Percentiles rank a stretch among this genome's conserved stretches.
These are phyloP conservation scores for Echeneis naucrates DNA, from an alignment of 2,797 vertebrate species.

Conservation along the genomic window DNA sequence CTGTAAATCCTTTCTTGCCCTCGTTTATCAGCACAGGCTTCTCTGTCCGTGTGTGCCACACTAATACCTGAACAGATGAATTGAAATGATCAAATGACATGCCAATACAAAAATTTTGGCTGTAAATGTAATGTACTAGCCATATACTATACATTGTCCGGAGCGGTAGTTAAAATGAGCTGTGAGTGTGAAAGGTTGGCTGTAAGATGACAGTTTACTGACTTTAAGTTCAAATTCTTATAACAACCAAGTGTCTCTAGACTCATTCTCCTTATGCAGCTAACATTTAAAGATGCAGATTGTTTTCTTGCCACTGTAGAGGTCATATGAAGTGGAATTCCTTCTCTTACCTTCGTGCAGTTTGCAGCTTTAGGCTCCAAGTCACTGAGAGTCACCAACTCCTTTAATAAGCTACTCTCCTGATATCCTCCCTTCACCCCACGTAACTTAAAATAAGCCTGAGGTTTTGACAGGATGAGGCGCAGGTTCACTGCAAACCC, in stretches of 20 bases:
- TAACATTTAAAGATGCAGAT: constrained; percentile 15
- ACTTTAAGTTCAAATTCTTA: constrained; percentile 24
- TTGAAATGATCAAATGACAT: constrained; percentile 29
- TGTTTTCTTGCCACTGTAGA: constrained; percentile 5
- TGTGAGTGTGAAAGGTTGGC: constrained; percentile 4
- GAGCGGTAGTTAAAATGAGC: constrained; percentile 29
- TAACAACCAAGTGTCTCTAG: constrained; percentile 21
- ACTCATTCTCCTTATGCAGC: background rate
- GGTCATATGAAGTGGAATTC: background rate
- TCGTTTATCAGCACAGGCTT: constrained; percentile 90
- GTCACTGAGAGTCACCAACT: constrained; percentile 88
- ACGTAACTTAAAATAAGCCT: constrained; percentile 90
- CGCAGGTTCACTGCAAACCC: constrained; percentile 91
- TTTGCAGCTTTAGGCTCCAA: constrained; percentile 93
- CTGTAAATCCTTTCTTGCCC: constrained; percentile 92
- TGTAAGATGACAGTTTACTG: constrained; percentile 44
- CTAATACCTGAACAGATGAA: constrained; percentile 85
- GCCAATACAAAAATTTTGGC: constrained; percentile 7
- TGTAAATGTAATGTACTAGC: background rate
- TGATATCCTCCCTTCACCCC: constrained; percentile 92
- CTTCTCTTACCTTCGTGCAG: constrained; percentile 89
- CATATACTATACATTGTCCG: constrained; percentile 5
- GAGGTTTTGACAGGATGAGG: constrained; percentile 88
- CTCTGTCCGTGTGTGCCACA: constrained; percentile 93
- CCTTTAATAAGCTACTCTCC: constrained; percentile 90